phyloP scores from a whole-genome alignment of 1,140 invertebrate genomes.

The Campoletis sonorensis region DNA sequence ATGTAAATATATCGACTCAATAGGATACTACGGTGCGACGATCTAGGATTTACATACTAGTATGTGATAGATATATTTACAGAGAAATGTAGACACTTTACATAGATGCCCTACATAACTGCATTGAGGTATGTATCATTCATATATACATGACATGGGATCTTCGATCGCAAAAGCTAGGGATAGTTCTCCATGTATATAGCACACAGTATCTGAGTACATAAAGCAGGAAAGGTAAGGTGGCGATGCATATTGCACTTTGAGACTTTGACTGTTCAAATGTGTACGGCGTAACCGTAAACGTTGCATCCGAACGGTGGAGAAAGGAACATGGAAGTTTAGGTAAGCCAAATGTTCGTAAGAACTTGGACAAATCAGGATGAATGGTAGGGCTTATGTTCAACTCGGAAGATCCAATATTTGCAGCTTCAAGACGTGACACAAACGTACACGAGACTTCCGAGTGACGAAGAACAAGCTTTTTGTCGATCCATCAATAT shows the following conservation, averaged over 20 bases:
- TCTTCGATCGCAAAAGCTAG: neutral
- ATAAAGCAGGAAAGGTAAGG: neutral
- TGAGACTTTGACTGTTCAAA: slow-evolving; percentile 9
- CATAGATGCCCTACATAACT: neutral
- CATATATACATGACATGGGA: neutral
- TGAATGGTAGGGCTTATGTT: slow-evolving; percentile 14
- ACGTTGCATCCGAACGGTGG: neutral
- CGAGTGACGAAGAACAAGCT: neutral
- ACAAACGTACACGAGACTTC: slow-evolving; percentile 19
- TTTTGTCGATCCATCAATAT: neutral
- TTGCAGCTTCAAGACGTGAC: slow-evolving; percentile 32
- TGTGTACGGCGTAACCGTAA: neutral
- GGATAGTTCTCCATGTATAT: neutral
- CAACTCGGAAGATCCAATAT: slow-evolving; percentile 23
- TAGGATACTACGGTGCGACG: slow-evolving; percentile 23
- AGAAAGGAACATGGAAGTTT: neutral
- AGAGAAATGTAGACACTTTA: neutral
- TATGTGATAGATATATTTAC: slow-evolving; percentile 20
- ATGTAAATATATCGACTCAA: slow-evolving; percentile 39
- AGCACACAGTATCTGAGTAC: neutral
- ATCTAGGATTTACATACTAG: slow-evolving; percentile 3
- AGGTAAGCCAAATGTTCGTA: slow-evolving; percentile 23
- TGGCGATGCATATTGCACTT: slow-evolving; percentile 12
- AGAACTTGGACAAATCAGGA: slow-evolving; percentile 37
- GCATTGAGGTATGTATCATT: neutral